Evolutionary conservation across 2,113 vertebrate species (phyloP), one percentile per base, ranked within the genome.

Genomic region (Chitala chitala): DNA sequence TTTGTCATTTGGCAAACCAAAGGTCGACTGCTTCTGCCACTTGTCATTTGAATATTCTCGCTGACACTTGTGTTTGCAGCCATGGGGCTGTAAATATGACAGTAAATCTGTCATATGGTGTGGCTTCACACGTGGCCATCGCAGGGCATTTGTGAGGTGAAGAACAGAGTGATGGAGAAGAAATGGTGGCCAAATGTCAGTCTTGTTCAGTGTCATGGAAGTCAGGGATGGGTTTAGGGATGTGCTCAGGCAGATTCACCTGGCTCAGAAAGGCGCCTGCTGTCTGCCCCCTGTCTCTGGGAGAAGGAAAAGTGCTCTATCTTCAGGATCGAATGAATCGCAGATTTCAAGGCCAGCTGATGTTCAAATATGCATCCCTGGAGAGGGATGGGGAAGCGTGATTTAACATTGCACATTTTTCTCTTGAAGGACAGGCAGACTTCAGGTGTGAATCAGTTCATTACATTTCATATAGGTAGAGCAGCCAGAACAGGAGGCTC

Each of bases 391-490:
- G 7, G 53, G 7, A 22, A n/a, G 44, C 44, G 13, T 29, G 5
- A 31, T 59, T 5, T 29, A 59, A 59, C 29, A n/a, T n/a, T n/a
- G n/a, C n/a, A n/a, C n/a, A n/a, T n/a, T n/a, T n/a, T n/a, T n/a
- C n/a, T 8, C 13, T 31, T 7, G 4, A 26, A 71, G 65, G 9
- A 48, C 1, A 13, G 12, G 38, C 33, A 40, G 74, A 38, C 72
- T 77, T 77, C 36, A 4, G 5, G 51, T 80, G 10, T 38, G 53
- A 1, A 44, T 13, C 15, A 69, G 59, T 6, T 78, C 74, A 79
- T 78, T 58, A 71, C 44, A 68, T 78, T 33, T 75, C 71, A 80
- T 78, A 50, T 74, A 79, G 80, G 71, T 58, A 61, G 66, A 73
- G 71, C 73, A 75, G 33, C 73, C 74, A 71, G 70, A 31, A 46